A percentile compares a stretch with the other conserved stretches of the same genome.
Conservation (phyloP, 2,888 invertebrate species). For the Meiosimyza decipiens region DNA sequence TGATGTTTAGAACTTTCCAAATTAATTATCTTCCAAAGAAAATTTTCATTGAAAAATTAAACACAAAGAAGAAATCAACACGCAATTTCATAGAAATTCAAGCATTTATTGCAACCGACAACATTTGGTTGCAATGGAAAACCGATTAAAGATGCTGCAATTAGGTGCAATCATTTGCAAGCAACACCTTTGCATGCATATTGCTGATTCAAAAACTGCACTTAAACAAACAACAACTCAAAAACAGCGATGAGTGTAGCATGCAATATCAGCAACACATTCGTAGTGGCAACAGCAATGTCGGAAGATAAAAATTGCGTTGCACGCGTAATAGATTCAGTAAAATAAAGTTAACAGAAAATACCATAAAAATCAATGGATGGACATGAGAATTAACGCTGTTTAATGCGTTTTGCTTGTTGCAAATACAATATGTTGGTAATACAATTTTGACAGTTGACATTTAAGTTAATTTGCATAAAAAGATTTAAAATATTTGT, state of each 20-base stretch:
- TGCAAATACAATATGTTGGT: too few species aligned
- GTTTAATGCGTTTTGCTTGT: too few species aligned
- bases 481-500: too few species aligned
- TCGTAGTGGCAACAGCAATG: not conserved
- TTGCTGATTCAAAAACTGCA: constrained; percentile 32
- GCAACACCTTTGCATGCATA: constrained; percentile 30
- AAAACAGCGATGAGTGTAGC: not conserved
- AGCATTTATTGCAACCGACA: not conserved
- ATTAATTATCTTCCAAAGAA: too few species aligned
- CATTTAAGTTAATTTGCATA: too few species aligned
- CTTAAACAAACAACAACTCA: constrained; percentile 9
- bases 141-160: constrained; percentile 10
- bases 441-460: too few species aligned
- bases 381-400: too few species aligned
- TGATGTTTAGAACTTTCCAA: too few species aligned
- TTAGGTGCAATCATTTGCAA: constrained; percentile 23
- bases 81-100: not conserved
- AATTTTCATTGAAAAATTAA: too few species aligned
- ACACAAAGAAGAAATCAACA: too few species aligned
- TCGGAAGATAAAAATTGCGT: not conserved
- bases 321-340: not conserved
- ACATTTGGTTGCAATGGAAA: not conserved
- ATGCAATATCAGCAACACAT: too few species aligned
- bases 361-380: too few species aligned
- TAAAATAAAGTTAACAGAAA: not conserved